Base-by-base conservation (phyloP, 2,113 vertebrate species). In the Apaloderma vittatum region DNA sequence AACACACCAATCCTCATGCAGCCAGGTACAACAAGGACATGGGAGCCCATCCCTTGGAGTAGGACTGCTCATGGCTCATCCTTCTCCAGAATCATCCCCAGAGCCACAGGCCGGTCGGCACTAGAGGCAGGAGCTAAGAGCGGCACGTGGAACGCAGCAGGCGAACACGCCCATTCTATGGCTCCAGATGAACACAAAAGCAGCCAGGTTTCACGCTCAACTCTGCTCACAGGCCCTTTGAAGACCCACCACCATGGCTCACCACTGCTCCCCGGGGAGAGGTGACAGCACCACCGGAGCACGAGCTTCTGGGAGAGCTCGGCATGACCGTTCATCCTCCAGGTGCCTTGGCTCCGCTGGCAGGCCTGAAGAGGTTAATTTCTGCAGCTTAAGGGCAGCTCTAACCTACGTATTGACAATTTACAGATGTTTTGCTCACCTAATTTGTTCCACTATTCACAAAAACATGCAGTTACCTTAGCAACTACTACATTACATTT, bases 391-490 rank as follows among this genome's bases (percentile, higher is more conserved):
- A 52, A 94, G 82, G 80, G 91, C 88, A 96, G 88, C 91, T 91
- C 59, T 73, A 91, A 73, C 82, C 48, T 62, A 48, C 20, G 3
- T 96, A 97, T 89, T 92, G 66, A 97, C 91, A 97, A 96, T 97
- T 97, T 98, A 97, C 94, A 96, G 93, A 97, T 95, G 94, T 97
- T 97, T 97, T 96, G 91, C 94, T 97, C 93, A 96, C 95, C 92
- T 98, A 98, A 98, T 98, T 98, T 98, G 95, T 97, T 98, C 96
- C 90, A 94, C 96, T 97, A 95, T 97, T 98, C 81, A 96, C 81
- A 78, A 67, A 96, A 94, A 91, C 95, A 95, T 74, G 82, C 91
- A 97, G 97, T 98, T 98, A 94, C 97, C 97, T 96, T 98, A 98
- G 98, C 97, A 98, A 98, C 97, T 93, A 88, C 92, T 95, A 97